A percentile compares a stretch with the other conserved stretches of the same genome.
These are phyloP conservation scores for Calliphora vicina DNA, from an alignment of 1,140 invertebrate genomes.

Conservation along the genomic window DNA sequence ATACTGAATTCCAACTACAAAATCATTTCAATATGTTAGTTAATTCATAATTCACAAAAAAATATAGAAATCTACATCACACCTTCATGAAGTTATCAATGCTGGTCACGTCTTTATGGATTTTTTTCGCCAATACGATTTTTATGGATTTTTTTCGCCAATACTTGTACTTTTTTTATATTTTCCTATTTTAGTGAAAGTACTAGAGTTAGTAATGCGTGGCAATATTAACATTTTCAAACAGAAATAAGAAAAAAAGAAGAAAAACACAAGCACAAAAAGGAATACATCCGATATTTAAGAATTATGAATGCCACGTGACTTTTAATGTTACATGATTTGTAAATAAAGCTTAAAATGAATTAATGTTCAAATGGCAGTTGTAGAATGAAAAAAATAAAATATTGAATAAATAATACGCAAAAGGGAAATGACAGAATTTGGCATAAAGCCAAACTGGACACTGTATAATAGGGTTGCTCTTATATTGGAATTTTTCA, in stretches of 20 bases:
- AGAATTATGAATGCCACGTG: conserved; percentile 64
- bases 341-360: conserved; percentile 40
- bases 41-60: conserved; percentile 21
- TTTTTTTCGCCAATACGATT: neutral
- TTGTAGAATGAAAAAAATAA: neutral
- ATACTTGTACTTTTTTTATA: conserved; percentile 8
- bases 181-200: conserved; percentile 14
- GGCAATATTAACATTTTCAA: conserved; percentile 17
- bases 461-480: too few relatives aligned
- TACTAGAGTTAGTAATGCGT: neutral
- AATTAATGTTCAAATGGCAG: conserved; percentile 29
- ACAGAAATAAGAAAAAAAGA: neutral
- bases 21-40: conserved; percentile 24
- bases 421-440: neutral
- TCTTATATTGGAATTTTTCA: too few relatives aligned
- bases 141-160: neutral
- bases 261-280: neutral
- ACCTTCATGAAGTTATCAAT: neutral
- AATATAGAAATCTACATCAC: neutral
- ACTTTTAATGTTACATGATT: conserved; percentile 48
- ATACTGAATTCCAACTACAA: neutral
- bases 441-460: conserved; percentile 16
- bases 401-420: neutral
- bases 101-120: conserved; percentile 23
- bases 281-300: conserved; percentile 49